phyloP scores from a whole-genome alignment of 2,888 invertebrate genomes.

The Clitarchus hookeri region DNA sequence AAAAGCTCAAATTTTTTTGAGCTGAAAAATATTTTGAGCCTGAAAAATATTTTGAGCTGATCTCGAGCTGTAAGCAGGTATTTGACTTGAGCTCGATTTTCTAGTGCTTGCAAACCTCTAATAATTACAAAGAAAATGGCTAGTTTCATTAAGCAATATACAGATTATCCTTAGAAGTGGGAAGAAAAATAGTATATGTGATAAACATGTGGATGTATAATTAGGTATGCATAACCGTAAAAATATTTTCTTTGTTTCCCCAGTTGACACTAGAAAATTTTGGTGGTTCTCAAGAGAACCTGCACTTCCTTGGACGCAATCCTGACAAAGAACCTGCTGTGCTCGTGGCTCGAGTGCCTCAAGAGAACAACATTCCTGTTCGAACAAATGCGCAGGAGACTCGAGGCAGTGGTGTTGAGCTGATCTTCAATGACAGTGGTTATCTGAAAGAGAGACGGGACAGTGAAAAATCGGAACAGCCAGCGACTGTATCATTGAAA shows the following conservation, averaged over 20 bases:
- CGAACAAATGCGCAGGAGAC: constrained; percentile 75
- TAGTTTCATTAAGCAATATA: no score
- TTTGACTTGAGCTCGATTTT: no score
- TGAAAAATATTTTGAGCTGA: no score
- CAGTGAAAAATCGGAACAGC: constrained; percentile 48
- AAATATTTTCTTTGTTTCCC: neutral
- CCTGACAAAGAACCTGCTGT: constrained; percentile 74
- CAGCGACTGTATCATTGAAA: constrained; percentile 58
- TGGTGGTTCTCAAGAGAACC: constrained; percentile 87
- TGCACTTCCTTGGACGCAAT: constrained; percentile 82
- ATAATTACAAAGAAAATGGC: no score
- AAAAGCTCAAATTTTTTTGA: no score
- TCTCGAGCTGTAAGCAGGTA: no score
- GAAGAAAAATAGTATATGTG: no score
- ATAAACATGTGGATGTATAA: no score
- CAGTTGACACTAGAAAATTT: constrained; percentile 90
- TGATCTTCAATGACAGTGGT: constrained; percentile 52
- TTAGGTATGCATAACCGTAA: no score
- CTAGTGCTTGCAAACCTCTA: no score
- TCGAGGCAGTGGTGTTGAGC: constrained; percentile 54
- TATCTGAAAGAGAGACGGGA: constrained; percentile 40
- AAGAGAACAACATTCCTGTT: constrained; percentile 55
- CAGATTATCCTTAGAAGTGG: no score
- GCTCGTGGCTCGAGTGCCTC: constrained; percentile 51
- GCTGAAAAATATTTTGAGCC: no score